phyloP scores from a whole-genome alignment of 2,797 vertebrate genomes.

The Sebastes iracundus region DNA sequence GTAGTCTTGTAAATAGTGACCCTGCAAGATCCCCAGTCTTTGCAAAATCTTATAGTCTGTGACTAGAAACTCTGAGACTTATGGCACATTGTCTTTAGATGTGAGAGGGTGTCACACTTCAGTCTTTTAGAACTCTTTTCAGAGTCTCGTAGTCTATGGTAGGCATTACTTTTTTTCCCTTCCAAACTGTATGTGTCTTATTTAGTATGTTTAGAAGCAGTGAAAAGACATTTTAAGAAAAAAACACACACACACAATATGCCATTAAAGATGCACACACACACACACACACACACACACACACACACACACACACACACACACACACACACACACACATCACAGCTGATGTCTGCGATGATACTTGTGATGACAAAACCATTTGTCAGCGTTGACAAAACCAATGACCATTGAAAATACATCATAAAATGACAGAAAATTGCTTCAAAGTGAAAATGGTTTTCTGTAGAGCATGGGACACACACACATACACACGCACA shows the following conservation, averaged over 20 bases:
- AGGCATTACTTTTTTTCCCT: background rate
- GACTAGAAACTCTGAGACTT: too few relatives aligned
- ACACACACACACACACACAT: background rate
- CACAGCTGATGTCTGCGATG: slow-evolving; percentile 17
- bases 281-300: background rate
- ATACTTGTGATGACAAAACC: slow-evolving; percentile 47
- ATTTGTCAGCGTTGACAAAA: slow-evolving; percentile 46
- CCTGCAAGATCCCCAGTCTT: too few relatives aligned
- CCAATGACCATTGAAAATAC: slow-evolving; percentile 47
- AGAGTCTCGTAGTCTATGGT: too few relatives aligned
- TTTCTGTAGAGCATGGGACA: slow-evolving; percentile 9
- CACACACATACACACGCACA: background rate
- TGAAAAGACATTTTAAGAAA: background rate
- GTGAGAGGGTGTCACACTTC: too few relatives aligned
- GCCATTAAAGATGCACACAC: background rate
- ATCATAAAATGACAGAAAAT: slow-evolving; percentile 50
- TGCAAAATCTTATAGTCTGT: too few relatives aligned
- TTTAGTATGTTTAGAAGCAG: background rate
- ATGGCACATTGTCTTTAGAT: too few relatives aligned
- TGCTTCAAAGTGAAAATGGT: slow-evolving; percentile 44
- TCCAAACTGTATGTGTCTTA: background rate
- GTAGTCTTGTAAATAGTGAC: too few relatives aligned
- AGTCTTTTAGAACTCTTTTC: too few relatives aligned
- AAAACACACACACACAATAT: background rate
- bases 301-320: background rate